These are phyloP conservation scores for Anthopleura sola DNA, from an alignment of 64 coral and sea anemone genomes.

Conservation along the genomic window DNA sequence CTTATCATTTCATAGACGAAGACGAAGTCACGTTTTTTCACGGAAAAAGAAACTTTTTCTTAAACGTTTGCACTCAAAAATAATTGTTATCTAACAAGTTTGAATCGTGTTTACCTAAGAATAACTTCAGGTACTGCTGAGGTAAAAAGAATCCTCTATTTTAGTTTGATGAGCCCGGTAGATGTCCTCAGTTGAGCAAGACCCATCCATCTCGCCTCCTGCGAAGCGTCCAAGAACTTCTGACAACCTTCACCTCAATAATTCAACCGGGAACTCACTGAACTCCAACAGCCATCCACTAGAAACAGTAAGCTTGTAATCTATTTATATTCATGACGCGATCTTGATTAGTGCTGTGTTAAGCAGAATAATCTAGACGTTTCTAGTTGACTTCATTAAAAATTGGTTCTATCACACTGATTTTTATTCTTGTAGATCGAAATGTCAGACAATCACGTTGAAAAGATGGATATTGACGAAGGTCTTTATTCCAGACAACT, in stretches of 20 bases:
- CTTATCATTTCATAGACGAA: neutral
- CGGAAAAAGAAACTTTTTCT: neutral
- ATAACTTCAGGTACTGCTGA: slow-evolving; percentile 6
- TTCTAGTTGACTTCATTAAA: neutral
- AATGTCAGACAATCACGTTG: slow-evolving; percentile 52
- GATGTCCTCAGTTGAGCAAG: slow-evolving; percentile 59
- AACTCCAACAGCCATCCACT: slow-evolving; percentile 70
- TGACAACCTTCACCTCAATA: slow-evolving; percentile 29
- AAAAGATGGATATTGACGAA: slow-evolving; percentile 92
- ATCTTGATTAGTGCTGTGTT: neutral
- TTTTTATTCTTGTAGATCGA: slow-evolving; percentile 37
- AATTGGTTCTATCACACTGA: neutral
- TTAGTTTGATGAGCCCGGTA: slow-evolving; percentile 54
- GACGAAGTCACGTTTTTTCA: neutral
- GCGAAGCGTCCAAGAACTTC: slow-evolving; percentile 91
- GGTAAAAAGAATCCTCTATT: slow-evolving; percentile 12
- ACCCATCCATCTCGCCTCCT: slow-evolving; percentile 55
- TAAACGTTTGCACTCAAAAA: neutral
- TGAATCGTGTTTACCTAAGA: neutral
- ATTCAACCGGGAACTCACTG: slow-evolving; percentile 50
- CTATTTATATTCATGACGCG: neutral
- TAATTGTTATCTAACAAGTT: neutral
- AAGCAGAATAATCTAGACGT: neutral
- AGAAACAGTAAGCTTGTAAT: slow-evolving; percentile 47
- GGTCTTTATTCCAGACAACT: slow-evolving; percentile 95